phyloP scores from a whole-genome alignment of 2,888 invertebrate species.

The Leptinotarsa haldemani region DNA sequence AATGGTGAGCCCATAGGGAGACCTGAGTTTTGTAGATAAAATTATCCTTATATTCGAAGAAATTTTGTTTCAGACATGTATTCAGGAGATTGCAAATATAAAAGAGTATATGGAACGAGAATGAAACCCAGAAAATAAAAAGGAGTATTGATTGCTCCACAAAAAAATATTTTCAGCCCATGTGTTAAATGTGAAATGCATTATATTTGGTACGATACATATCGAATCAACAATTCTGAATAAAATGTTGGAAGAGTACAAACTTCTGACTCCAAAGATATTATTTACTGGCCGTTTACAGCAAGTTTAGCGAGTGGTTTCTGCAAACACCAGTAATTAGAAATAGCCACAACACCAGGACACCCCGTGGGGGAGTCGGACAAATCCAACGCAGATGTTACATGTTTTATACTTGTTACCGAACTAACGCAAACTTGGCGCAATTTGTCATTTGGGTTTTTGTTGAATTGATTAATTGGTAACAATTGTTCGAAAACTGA shows the following conservation, averaged over 20 bases:
- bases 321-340: conserved; percentile 49
- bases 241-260: neutral
- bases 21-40: too few relatives aligned
- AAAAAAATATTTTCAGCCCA: too few relatives aligned
- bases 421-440: conserved; percentile 53
- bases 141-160: too few relatives aligned
- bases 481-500: conserved; percentile 26
- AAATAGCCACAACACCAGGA: conserved; percentile 47
- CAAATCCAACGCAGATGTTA: conserved; percentile 59
- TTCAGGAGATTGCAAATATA: too few relatives aligned
- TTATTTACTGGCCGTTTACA: neutral
- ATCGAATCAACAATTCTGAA: neutral
- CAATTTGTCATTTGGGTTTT: conserved; percentile 58
- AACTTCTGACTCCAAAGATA: conserved; percentile 5
- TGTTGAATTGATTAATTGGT: conserved; percentile 56
- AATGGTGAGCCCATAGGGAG: too few relatives aligned
- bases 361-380: conserved; percentile 46
- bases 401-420: conserved; percentile 59
- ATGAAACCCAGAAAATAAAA: too few relatives aligned
- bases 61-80: too few relatives aligned
- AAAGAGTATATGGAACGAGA: too few relatives aligned
- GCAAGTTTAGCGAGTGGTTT: conserved; percentile 5
- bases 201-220: too few relatives aligned
- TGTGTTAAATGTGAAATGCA: too few relatives aligned
- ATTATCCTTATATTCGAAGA: too few relatives aligned